Evolutionary conservation across 2,888 invertebrate species (phyloP).

Genomic region (Orchestes rusci): DNA sequence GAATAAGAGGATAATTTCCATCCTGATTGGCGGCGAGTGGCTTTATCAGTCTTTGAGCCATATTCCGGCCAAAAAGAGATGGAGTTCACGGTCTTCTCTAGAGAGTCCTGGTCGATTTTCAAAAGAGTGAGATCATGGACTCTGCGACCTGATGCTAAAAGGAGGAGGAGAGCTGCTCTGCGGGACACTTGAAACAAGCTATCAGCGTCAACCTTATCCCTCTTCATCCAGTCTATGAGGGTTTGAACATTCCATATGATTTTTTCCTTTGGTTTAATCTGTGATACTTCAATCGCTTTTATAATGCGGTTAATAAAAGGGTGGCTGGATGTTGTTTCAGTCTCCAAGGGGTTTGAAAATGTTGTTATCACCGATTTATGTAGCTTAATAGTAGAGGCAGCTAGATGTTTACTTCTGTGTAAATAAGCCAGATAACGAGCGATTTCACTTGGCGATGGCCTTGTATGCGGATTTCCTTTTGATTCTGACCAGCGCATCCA

Average conservation of each 20-base stretch:
- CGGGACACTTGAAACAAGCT: no score
- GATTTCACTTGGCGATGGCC: constrained; percentile 2
- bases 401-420: constrained; percentile 7
- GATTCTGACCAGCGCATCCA: constrained; percentile 5
- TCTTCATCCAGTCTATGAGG: constrained; percentile 11
- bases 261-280: constrained; percentile 11
- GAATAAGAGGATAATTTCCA: no score
- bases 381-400: constrained; percentile 12
- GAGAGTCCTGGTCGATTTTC: no score
- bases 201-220: constrained; percentile 6
- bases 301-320: constrained; percentile 20
- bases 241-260: constrained; percentile 16
- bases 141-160: no score
- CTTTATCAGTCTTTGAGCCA: no score
- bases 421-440: constrained; percentile 13
- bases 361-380: constrained; percentile 17
- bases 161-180: no score
- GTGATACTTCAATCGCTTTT: constrained; percentile 21
- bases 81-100: no score
- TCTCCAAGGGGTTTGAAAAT: constrained; percentile 11
- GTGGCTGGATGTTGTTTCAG: constrained; percentile 10
- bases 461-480: constrained; percentile 3
- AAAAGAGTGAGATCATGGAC: no score
- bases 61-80: no score
- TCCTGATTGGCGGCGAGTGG: no score